Evolutionary conservation across 2,797 vertebrate genomes (phyloP).

Genomic region (Acrocephalus scirpaceus): DNA sequence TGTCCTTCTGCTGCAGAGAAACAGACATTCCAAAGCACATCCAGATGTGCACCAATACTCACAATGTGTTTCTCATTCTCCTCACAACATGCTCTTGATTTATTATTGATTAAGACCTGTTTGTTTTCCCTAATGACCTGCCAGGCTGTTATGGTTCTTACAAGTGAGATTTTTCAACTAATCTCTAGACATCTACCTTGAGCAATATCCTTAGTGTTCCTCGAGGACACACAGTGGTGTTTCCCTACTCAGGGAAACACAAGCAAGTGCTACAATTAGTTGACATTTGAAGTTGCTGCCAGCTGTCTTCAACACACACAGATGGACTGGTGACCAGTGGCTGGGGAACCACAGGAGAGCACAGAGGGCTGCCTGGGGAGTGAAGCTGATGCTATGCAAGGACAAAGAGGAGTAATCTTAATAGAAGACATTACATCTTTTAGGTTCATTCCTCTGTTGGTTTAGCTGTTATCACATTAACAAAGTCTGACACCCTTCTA

Average conservation of each 20-base stretch:
- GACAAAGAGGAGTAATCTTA: background rate
- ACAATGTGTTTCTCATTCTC: constrained; percentile 45
- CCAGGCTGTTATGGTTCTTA: background rate
- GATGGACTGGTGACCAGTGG: background rate
- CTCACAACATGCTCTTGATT: constrained; percentile 48
- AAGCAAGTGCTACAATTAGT: background rate
- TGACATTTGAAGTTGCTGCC: background rate
- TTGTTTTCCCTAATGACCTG: constrained; percentile 8
- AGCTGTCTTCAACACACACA: background rate
- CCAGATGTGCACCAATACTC: constrained; percentile 71
- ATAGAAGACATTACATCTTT: background rate
- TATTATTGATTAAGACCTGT: constrained; percentile 42
- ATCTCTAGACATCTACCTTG: background rate
- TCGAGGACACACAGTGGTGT: background rate
- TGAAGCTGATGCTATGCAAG: background rate
- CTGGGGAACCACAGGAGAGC: background rate
- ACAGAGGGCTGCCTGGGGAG: background rate
- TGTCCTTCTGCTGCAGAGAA: background rate
- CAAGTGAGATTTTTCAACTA: constrained; percentile 6
- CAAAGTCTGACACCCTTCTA: background rate
- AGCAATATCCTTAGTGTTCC: background rate
- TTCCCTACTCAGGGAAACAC: background rate
- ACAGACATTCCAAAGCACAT: constrained; percentile 31
- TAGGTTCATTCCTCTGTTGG: background rate
- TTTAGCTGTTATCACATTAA: background rate